A percentile compares a stretch with the other conserved stretches of the same genome.
phyloP scores from a whole-genome alignment of 2,113 vertebrate species.

The Malurus elegans region DNA sequence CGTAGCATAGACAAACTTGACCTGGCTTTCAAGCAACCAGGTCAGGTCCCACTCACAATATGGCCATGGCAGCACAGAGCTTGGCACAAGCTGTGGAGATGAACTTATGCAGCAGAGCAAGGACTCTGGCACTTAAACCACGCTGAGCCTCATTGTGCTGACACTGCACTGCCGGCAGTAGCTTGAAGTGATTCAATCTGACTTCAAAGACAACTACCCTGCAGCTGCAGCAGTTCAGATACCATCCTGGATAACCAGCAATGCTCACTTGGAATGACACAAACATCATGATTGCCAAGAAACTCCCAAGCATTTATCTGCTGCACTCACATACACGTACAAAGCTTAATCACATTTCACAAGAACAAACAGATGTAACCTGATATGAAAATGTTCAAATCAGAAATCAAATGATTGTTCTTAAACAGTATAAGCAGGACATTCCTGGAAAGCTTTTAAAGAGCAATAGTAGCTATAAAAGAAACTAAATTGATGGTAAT shows the following conservation, averaged over 20 bases:
- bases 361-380: neutral
- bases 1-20: neutral
- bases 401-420: neutral
- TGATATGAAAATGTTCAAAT: neutral
- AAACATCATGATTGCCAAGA: neutral
- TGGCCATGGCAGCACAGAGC: neutral
- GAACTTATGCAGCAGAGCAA: neutral
- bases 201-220: neutral
- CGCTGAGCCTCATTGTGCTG: neutral
- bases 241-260: neutral
- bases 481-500: neutral
- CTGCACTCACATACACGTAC: neutral
- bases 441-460: neutral
- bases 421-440: neutral
- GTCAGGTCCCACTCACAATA: neutral
- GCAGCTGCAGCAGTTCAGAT: neutral
- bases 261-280: neutral
- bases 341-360: neutral
- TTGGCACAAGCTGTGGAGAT: neutral
- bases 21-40: neutral
- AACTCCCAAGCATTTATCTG: neutral
- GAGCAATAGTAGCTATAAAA: neutral
- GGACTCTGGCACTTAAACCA: neutral
- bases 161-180: neutral
- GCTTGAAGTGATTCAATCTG: neutral